A percentile compares a stretch with the other conserved stretches of the same genome.
Conservation (phyloP, 2,113 vertebrate genomes). For the Melozone crissalis region DNA sequence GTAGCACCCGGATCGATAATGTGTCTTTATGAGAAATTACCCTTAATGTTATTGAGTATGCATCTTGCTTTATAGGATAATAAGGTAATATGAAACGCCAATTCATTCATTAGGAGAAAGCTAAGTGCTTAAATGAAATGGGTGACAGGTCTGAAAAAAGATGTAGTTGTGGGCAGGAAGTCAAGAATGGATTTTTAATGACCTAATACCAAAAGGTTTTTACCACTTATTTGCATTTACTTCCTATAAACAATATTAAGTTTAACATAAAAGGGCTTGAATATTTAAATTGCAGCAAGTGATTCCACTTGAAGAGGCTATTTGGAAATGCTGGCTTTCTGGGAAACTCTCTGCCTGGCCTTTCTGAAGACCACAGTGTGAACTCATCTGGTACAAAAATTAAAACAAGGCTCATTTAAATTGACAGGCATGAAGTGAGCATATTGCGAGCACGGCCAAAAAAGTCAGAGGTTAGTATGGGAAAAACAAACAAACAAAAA, state of each 20-base stretch:
- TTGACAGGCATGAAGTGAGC: not conserved
- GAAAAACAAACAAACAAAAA: not conserved
- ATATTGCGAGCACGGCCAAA: not conserved
- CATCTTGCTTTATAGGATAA: constrained; percentile 91
- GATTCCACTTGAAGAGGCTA: constrained; percentile 13
- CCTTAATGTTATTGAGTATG: constrained; percentile 94
- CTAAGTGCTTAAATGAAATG: constrained; percentile 79
- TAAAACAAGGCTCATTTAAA: constrained; percentile 15
- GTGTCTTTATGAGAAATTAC: constrained; percentile 99
- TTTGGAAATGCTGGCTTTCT: constrained; percentile 4
- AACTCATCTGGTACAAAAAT: constrained; percentile 3
- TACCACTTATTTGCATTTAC: constrained; percentile 62
- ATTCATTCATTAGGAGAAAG: constrained; percentile 90
- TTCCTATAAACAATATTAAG: constrained; percentile 59
- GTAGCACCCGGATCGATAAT: constrained; percentile 93
- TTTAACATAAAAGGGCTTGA: constrained; percentile 59
- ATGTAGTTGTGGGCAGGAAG: constrained; percentile 81
- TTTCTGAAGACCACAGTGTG: not conserved
- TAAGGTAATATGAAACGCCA: constrained; percentile 98
- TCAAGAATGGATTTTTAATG: constrained; percentile 84
- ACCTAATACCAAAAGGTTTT: constrained; percentile 65
- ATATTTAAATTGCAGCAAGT: constrained; percentile 54
- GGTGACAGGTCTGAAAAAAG: constrained; percentile 85
- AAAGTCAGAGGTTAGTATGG: not conserved
- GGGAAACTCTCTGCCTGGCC: not conserved